phyloP scores from a whole-genome alignment of 2,888 invertebrate genomes.

The Smittia sp. region DNA sequence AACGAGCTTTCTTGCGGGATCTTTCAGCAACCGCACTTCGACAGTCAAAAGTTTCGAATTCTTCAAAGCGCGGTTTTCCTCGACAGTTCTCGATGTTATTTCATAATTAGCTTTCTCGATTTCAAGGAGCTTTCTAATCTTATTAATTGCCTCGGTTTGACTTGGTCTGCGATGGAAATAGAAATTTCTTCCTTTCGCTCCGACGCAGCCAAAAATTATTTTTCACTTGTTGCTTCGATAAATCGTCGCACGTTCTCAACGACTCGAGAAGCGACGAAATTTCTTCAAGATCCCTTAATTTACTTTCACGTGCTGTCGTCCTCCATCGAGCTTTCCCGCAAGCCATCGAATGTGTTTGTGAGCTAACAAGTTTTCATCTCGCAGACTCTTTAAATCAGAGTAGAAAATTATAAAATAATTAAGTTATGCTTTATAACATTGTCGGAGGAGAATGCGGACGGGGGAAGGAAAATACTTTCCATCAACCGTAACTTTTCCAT shows the following conservation, averaged over 20 bases:
- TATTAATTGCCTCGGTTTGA: not conserved
- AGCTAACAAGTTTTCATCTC: not conserved
- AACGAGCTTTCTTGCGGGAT: too few species aligned
- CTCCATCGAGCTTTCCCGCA: not conserved
- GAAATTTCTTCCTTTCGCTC: not conserved
- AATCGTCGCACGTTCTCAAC: not conserved
- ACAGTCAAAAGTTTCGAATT: too few species aligned
- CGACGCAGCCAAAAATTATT: not conserved
- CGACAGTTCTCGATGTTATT: too few species aligned
- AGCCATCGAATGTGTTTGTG: not conserved
- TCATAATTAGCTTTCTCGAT: too few species aligned
- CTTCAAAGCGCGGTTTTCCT: too few species aligned
- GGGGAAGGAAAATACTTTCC: not conserved
- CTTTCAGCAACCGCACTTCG: too few species aligned
- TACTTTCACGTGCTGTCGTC: not conserved
- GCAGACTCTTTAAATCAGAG: constrained; percentile 22
- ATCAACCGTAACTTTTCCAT: not conserved
- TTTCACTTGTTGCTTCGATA: constrained; percentile 33
- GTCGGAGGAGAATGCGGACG: not conserved
- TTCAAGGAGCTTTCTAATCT: not conserved
- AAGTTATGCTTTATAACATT: constrained; percentile 26
- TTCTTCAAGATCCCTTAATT: not conserved
- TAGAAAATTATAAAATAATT: constrained; percentile 26
- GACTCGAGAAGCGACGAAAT: not conserved
- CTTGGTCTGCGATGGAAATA: not conserved